Evolutionary conservation across 2,797 vertebrate species (phyloP), one percentile per base, ranked within the genome.

Genomic region (Anguilla pacifica): DNA sequence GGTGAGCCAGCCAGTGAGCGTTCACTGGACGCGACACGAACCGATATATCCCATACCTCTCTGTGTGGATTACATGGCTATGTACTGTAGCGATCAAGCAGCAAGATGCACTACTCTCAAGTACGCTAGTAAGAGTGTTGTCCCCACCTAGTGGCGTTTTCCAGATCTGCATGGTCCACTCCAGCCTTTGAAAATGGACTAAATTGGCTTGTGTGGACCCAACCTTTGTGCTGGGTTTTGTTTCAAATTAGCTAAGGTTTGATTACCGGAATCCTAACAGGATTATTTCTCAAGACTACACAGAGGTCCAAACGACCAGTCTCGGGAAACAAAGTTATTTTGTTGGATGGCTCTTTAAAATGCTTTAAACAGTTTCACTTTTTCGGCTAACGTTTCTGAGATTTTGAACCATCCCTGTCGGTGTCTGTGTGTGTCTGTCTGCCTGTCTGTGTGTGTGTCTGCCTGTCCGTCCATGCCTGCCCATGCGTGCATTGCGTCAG

Each of bases 1-100:
- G 97, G 99, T 99, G 91, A 92, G 95, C 59, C 43, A 84, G 64
- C n/a, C 28, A 28, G 46, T 10, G 6, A 64, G 17, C 0, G 25
- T 11, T 35, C 87, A 59, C 72, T 3, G 28, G 43, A 85, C 28
- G 77, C n/a, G 31, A 28, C 5, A 15, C 59, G 5, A 4, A 46
- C 86, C 15, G 2, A 17, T 6, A 28, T 31, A 70, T 4, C 22
- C 15, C 46, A 15, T 43, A 15, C 15, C 19, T 2, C 6, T 81
- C 77, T 49, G 19, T 9, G 25, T 81, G 9, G 79, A n/a, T 49
- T 82, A 4, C 43, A 49, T n/a, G 43, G 0, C 43, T 51, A 2
- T 46, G 39, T n/a, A 70, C 10, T 17, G 15, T 82, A 51, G 10
- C 7, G 3, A 49, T 17, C 22, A 81, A 51, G 6, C 22, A 22